phyloP scores from a whole-genome alignment of 2,797 vertebrate genomes.

The Aulostomus chinensis region DNA sequence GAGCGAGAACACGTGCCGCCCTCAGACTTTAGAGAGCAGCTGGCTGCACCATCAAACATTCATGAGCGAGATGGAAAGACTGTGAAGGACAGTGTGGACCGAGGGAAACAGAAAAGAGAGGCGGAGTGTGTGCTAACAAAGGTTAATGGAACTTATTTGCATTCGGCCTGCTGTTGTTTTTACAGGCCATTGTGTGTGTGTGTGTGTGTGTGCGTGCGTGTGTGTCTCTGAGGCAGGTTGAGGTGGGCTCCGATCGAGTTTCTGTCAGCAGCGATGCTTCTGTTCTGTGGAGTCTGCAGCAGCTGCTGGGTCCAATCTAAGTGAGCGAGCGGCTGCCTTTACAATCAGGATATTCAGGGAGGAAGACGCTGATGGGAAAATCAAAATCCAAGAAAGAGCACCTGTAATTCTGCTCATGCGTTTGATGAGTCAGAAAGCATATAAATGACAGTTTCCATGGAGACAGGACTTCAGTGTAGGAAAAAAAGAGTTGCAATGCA shows the following conservation, averaged over 20 bases:
- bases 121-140: conserved; percentile 25
- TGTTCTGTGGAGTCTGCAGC: conserved; percentile 16
- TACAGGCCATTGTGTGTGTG: no score
- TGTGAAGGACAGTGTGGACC: conserved; percentile 61
- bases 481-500: background rate
- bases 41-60: conserved; percentile 79
- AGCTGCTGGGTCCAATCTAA: conserved; percentile 21
- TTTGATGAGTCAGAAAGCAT: conserved; percentile 1
- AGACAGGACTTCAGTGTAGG: background rate
- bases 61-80: conserved; percentile 72
- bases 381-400: background rate
- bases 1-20: conserved; percentile 57
- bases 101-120: conserved; percentile 39
- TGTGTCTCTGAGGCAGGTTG: conserved; percentile 15
- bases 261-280: conserved; percentile 21
- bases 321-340: background rate
- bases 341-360: conserved; percentile 5
- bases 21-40: conserved; percentile 69
- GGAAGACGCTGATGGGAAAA: background rate
- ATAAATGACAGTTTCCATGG: conserved; percentile 4
- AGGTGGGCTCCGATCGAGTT: conserved; percentile 40
- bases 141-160: conserved; percentile 58
- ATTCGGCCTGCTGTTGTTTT: conserved; percentile 43
- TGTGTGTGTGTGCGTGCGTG: conserved; percentile 26
- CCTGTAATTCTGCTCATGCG: background rate